Percentiles rank a stretch among this genome's conserved stretches.
Conservation (phyloP, 2,888 invertebrate genomes). For the Ellobium chinense region DNA sequence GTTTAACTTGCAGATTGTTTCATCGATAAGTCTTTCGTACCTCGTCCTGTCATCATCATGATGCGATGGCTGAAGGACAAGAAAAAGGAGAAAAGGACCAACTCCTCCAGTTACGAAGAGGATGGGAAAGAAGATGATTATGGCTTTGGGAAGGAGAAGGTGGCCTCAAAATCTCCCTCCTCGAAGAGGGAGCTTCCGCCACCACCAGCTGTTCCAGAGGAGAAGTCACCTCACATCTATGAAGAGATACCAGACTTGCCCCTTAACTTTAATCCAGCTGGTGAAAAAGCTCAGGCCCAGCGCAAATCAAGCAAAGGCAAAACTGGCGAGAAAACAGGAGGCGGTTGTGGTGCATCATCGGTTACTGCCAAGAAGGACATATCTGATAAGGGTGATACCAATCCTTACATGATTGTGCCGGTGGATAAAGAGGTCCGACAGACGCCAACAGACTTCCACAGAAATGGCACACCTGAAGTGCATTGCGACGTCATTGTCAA, state of each 20-base stretch:
- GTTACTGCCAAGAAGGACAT: neutral
- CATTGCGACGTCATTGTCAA: constrained; percentile 48
- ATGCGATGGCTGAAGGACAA: constrained; percentile 56
- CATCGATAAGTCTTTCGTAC: no score
- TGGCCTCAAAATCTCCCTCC: constrained; percentile 35
- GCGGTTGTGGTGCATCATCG: neutral
- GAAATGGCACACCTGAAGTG: constrained; percentile 37
- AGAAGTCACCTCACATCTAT: constrained; percentile 54
- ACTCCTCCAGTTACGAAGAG: constrained; percentile 20
- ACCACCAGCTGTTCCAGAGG: constrained; percentile 44
- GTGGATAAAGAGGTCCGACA: constrained; percentile 42
- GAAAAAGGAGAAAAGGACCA: constrained; percentile 40
- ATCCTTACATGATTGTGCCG: constrained; percentile 54
- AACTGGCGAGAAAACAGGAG: neutral
- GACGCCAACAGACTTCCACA: constrained; percentile 37
- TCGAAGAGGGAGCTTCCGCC: constrained; percentile 48
- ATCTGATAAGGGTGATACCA: constrained; percentile 19
- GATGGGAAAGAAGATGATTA: constrained; percentile 50
- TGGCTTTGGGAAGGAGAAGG: constrained; percentile 47
- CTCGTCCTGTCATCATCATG: no score
- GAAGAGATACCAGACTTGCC: constrained; percentile 55
- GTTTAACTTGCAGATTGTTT: no score
- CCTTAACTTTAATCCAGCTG: constrained; percentile 27
- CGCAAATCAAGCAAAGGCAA: constrained; percentile 13
- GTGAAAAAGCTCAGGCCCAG: constrained; percentile 18